Evolutionary conservation across 2,113 vertebrate genomes (phyloP), one percentile per base, ranked within the genome.

Genomic region (Okapia johnstoni): DNA sequence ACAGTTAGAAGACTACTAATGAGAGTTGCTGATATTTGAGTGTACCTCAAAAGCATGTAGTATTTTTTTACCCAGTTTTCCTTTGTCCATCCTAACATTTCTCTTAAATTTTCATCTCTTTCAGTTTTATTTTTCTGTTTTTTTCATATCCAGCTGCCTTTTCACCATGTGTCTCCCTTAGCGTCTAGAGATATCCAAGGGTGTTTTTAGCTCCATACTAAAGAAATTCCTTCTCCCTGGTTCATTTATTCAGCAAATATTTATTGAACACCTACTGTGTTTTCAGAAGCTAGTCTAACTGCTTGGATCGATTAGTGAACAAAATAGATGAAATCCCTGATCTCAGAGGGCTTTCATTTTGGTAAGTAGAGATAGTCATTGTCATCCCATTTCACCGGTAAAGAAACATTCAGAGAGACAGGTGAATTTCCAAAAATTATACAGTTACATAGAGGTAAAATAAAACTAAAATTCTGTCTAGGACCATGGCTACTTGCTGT

Each of bases 41-140:
- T 70, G 5, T 60, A 50, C 10, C 43, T 94, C 92, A 43, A 92
- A 96, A 87, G 54, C 25, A 3, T 90, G 17, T 80, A 80, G 63
- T 3, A 36, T 57, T 86, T 92, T 55, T 70, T 70, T 40, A 70
- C n/a, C 66, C 66, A 70, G n/a, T 70, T 96, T 93, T 94, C 60
- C 28, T 55, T 90, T 95, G 86, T 83, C 7, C 2, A 79, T 73
- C 46, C 52, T 80, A 60, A 85, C 21, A 50, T 88, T 92, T 92
- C n/a, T 66, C 52, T 88, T 85, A 89, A 73, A 96, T 92, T 86
- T 25, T 96, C 40, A 40, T 33, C 17, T 95, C 83, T 95, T 80
- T 15, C 19, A 33, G 33, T 88, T 93, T 73, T 84, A 63, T 36
- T 93, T 96, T 94, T 70, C 26, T 7, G 52, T 6, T 81, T 60